Conservation (phyloP, 1,140 invertebrate species). For the Halictus rubicundus region DNA sequence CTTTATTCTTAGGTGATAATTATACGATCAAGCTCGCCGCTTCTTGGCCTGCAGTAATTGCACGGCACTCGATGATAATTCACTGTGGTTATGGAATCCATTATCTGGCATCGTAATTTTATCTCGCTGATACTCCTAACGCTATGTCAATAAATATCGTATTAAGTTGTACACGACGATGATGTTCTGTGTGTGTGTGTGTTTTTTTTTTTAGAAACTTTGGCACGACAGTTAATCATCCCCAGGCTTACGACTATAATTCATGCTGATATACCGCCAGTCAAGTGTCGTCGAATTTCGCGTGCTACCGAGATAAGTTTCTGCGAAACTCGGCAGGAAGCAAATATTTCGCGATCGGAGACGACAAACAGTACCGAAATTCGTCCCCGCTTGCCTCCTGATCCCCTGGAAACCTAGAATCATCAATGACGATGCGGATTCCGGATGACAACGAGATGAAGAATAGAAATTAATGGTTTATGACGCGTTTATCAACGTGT, state of each 20-base stretch:
- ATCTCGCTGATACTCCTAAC: no score
- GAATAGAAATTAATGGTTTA: background rate
- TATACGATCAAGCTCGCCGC: background rate
- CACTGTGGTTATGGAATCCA: background rate
- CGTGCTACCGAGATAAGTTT: background rate
- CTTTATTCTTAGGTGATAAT: constrained; percentile 11
- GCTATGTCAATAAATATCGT: no score
- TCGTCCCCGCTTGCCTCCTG: background rate
- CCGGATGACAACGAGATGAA: background rate
- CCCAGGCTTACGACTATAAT: background rate
- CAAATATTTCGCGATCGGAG: background rate
- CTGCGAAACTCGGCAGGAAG: background rate
- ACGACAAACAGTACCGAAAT: background rate
- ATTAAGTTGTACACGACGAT: no score
- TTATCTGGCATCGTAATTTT: background rate
- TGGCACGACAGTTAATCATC: background rate
- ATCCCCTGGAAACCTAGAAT: background rate
- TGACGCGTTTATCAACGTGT: no score
- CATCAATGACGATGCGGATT: background rate
- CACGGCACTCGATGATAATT: background rate
- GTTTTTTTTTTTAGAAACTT: no score
- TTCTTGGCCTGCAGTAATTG: background rate
- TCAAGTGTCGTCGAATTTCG: no score
- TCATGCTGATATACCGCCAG: background rate
- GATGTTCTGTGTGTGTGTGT: no score